These are phyloP conservation scores for Lepidurus arcticus DNA, from an alignment of 1,140 invertebrate genomes.

Conservation along the genomic window DNA sequence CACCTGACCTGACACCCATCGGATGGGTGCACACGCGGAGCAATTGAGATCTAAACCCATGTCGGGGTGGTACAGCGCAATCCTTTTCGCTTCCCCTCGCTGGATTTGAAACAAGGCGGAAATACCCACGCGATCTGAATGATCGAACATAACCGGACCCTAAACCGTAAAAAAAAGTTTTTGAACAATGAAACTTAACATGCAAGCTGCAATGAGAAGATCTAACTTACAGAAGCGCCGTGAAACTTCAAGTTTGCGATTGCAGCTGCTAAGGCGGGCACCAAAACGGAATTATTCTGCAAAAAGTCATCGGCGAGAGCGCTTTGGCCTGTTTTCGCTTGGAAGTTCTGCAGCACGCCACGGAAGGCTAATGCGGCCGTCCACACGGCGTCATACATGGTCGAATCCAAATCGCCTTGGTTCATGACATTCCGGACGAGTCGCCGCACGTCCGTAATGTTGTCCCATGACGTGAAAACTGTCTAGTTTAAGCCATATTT, in stretches of 20 bases:
- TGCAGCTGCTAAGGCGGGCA: conserved; percentile 55
- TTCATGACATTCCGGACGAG: not conserved
- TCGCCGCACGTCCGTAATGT: conserved; percentile 1
- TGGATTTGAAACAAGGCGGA: conserved; percentile 80
- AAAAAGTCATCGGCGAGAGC: not conserved
- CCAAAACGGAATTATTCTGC: not conserved
- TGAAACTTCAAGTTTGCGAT: conserved; percentile 67
- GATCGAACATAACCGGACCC: conserved; percentile 80
- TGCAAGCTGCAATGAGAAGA: not conserved
- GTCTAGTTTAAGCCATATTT: not conserved
- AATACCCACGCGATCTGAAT: conserved; percentile 74
- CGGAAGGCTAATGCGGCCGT: conserved; percentile 68
- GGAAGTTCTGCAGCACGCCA: conserved; percentile 46
- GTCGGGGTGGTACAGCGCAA: conserved; percentile 69
- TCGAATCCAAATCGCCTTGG: conserved; percentile 26
- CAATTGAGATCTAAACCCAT: conserved; percentile 63
- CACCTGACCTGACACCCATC: conserved; percentile 68
- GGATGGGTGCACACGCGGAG: conserved; percentile 57
- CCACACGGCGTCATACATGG: conserved; percentile 77
- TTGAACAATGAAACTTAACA: conserved; percentile 23
- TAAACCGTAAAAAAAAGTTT: conserved; percentile 46
- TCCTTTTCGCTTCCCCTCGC: conserved; percentile 58
- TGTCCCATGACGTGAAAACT: conserved; percentile 15
- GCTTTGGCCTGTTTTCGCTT: not conserved
- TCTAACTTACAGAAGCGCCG: conserved; percentile 69